These are phyloP conservation scores for Pipistrellus nathusii DNA, from an alignment of 2,797 vertebrate species.

Conservation along the genomic window DNA sequence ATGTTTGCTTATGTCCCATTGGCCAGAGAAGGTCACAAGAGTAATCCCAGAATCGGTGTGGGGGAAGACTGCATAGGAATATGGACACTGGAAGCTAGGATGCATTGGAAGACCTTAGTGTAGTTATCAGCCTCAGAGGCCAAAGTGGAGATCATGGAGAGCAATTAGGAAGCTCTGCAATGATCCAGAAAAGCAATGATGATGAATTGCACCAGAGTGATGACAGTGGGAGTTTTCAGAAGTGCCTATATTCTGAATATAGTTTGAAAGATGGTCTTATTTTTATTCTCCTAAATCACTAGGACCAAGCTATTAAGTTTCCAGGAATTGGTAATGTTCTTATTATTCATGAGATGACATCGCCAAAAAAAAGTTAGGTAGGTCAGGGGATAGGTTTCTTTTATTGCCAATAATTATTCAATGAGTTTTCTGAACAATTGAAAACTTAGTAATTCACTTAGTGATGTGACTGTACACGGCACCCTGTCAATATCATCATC, in stretches of 20 bases:
- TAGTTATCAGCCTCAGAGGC: not conserved
- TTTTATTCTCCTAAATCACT: conserved; percentile 43
- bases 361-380: conserved; percentile 51
- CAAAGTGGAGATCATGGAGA: not conserved
- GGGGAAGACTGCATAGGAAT: not conserved
- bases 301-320: conserved; percentile 7
- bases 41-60: not conserved
- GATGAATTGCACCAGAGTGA: not conserved
- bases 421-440: conserved; percentile 58
- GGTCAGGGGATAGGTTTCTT: conserved; percentile 54
- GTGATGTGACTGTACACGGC: conserved; percentile 56
- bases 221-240: not conserved
- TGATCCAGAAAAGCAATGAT: not conserved
- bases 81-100: not conserved
- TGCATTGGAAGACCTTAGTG: not conserved
- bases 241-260: conserved; percentile 3
- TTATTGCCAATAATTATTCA: conserved; percentile 68
- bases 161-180: not conserved
- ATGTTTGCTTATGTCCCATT: not conserved
- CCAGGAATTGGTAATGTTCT: conserved; percentile 46
- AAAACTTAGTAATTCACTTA: conserved; percentile 75
- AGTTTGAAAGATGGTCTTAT: conserved; percentile 43
- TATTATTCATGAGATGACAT: conserved; percentile 59
- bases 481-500: conserved; percentile 65
- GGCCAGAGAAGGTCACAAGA: not conserved